Evolutionary conservation across 2,797 vertebrate genomes (phyloP).

Genomic region (Macropus fuliginosus): DNA sequence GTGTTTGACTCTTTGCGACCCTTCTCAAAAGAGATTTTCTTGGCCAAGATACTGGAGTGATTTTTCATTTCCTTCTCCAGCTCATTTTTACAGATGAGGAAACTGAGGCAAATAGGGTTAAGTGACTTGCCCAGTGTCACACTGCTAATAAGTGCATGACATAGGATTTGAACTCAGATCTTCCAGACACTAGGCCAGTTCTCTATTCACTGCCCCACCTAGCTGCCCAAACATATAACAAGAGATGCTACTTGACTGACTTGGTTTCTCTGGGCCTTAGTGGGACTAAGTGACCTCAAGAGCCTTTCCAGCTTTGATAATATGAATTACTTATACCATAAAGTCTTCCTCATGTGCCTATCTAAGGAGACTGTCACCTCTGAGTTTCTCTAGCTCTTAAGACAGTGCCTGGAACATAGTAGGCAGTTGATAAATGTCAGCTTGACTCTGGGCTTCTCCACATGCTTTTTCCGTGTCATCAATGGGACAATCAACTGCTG

Average conservation of each 20-base stretch:
- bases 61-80: background rate
- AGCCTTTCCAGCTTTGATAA: background rate
- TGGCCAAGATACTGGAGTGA: background rate
- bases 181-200: too few species aligned
- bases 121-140: background rate
- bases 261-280: background rate
- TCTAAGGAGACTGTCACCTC: background rate
- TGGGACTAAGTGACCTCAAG: background rate
- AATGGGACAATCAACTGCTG: too few species aligned
- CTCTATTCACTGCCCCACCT: background rate
- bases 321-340: background rate
- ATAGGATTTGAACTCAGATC: background rate
- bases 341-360: background rate
- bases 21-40: background rate
- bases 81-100: background rate
- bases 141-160: background rate
- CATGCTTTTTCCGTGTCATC: too few species aligned
- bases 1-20: background rate
- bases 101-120: background rate
- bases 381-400: background rate
- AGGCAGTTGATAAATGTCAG: background rate
- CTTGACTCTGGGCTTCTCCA: background rate
- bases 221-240: background rate
- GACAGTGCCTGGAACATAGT: background rate
- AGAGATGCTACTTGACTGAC: background rate